phyloP scores from a whole-genome alignment of 2,797 vertebrate genomes.

The Dipus sagitta region DNA sequence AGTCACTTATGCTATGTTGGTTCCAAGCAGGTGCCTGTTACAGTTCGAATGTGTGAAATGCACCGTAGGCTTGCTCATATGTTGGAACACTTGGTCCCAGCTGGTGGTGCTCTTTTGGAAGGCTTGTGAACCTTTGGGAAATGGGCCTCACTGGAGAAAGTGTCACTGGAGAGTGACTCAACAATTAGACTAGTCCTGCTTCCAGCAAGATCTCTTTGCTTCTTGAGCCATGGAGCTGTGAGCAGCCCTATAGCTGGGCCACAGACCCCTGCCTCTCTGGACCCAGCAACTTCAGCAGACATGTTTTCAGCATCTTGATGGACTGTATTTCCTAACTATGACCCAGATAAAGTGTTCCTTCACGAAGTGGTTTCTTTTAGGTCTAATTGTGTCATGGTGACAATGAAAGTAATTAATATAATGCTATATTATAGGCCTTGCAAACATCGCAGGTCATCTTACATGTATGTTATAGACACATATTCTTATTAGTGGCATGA shows the following conservation, averaged over 20 bases:
- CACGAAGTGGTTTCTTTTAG: not conserved
- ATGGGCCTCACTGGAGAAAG: not conserved
- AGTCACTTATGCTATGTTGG: not conserved
- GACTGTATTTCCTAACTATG: not conserved
- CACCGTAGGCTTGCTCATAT: not conserved
- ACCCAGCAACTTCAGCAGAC: not conserved
- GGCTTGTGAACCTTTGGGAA: not conserved
- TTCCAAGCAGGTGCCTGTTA: not conserved
- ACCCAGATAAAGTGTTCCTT: not conserved
- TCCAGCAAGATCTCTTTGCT: not conserved
- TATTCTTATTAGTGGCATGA: not conserved
- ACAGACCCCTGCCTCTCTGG: not conserved
- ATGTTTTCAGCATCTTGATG: not conserved
- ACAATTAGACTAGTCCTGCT: not conserved
- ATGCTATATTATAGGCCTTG: slow-evolving; percentile 58
- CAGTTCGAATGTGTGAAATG: not conserved
- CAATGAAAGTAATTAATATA: not conserved
- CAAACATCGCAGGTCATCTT: slow-evolving; percentile 56
- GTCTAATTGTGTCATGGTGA: not conserved
- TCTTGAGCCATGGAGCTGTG: not conserved
- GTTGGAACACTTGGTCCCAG: not conserved
- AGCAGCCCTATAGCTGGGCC: not conserved
- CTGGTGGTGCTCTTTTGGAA: not conserved
- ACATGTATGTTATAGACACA: slow-evolving; percentile 40
- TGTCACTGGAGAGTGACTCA: not conserved